Conservation (phyloP, 2,113 vertebrate genomes). For the Charadrius vociferus region DNA sequence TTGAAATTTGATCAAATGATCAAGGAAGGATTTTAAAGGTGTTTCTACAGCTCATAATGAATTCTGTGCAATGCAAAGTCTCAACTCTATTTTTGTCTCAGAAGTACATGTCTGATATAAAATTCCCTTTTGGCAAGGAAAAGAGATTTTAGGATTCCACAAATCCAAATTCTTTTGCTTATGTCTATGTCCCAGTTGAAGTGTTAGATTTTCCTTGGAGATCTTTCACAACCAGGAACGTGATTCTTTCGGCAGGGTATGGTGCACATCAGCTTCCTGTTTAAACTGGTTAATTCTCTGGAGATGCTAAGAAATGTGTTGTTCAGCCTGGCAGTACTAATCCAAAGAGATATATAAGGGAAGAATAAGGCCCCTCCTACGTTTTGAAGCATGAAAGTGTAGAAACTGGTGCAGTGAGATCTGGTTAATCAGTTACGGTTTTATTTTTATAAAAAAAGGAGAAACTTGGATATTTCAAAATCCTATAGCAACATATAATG, state of each 20-base stretch:
- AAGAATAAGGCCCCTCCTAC: not conserved
- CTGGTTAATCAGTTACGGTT: not conserved
- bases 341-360: not conserved
- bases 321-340: not conserved
- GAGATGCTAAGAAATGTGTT: not conserved
- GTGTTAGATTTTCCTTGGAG: not conserved
- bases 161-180: conserved; percentile 2
- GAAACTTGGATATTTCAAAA: not conserved
- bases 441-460: not conserved
- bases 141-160: not conserved
- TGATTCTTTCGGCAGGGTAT: not conserved
- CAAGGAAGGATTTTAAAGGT: not conserved
- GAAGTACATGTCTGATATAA: not conserved
- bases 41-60: not conserved
- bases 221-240: not conserved
- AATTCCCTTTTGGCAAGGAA: conserved; percentile 29
- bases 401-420: not conserved
- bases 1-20: not conserved
- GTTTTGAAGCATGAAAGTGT: not conserved
- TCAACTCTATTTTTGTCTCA: conserved; percentile 35
- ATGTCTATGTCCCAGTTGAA: not conserved
- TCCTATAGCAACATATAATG: not conserved
- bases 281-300: not conserved
- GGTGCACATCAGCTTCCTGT: not conserved
- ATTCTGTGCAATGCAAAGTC: conserved; percentile 8